Conservation (phyloP, 2,113 vertebrate species). For the Anoplopoma fimbria region DNA sequence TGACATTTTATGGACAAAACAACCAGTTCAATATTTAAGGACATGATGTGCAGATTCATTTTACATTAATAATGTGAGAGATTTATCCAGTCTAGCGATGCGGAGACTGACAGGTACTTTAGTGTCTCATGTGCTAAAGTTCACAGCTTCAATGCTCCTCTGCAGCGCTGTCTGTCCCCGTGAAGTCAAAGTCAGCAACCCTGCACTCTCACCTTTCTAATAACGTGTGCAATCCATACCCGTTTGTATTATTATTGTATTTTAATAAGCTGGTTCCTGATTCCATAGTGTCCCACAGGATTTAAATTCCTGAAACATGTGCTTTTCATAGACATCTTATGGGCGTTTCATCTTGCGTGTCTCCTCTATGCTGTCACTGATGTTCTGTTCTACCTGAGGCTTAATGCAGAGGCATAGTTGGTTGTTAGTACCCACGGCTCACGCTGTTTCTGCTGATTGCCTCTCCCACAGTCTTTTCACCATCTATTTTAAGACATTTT, state of each 20-base stretch:
- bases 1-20: neutral
- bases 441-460: conserved; percentile 6
- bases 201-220: neutral
- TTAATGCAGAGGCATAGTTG: neutral
- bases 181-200: conserved; percentile 8
- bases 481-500: neutral
- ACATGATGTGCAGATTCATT: neutral
- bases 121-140: conserved; percentile 23
- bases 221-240: neutral
- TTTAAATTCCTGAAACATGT: conserved; percentile 2
- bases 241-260: neutral
- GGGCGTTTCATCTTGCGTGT: neutral
- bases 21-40: neutral
- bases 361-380: neutral
- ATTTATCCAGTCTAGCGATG: conserved; percentile 5
- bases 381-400: neutral
- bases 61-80: neutral
- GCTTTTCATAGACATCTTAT: conserved; percentile 2
- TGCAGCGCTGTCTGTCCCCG: conserved; percentile 11
- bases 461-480: neutral
- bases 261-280: neutral
- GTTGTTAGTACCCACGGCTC: conserved; percentile 4
- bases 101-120: conserved; percentile 10
- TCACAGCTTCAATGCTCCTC: conserved; percentile 23
- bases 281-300: neutral